Base-by-base conservation (phyloP, 2,888 invertebrate genomes). In the Diarsia rubi region DNA sequence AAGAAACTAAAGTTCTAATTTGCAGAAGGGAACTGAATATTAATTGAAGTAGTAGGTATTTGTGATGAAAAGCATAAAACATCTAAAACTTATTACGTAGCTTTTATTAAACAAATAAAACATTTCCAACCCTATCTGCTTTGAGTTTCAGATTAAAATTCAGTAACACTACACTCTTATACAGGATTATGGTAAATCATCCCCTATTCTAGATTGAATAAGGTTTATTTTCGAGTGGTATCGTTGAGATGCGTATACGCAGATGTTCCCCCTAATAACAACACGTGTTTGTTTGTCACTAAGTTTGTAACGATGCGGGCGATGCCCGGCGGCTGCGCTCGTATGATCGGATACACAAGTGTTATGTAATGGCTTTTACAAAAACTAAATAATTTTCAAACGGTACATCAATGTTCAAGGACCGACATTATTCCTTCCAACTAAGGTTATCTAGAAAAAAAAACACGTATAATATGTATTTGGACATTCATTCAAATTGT, bases 201-300 rank as follows among this genome's bases (percentile, higher is more conserved):
- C 54, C 45, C 16, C 11, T 76, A 59, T n/a, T 0, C 0, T 0
- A 0, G 0, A 6, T 0, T 0, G 0, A 0, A n/a, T 73, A 70
- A 66, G 37, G 60, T 72, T 4, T 37, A 73, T 52, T 72, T 75
- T 86, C 49, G n/a, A 62, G 6, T 66, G 59, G 14, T 14, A 47
- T 16, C 1, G 9, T 67, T 37, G 9, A 73, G 67, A 81, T 82
- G 83, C 83, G 78, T 75, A 60, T n/a, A 81, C 85, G 79, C 89
- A 88, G 63, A 83, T 88, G 88, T 83, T 82, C 78, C 79, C 83
- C 83, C 81, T 79, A 65, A 78, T 62, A 81, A 65, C 21, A 81
- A 85, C 82, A 88, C 83, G 78, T 86, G 88, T 86, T 88, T 83
- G 82, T 85, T 87, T 88, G 89, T 87, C 88, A 84, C 89, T 89